Evolutionary conservation across 2,797 vertebrate genomes (phyloP).

Genomic region (Sebastes vulpes): DNA sequence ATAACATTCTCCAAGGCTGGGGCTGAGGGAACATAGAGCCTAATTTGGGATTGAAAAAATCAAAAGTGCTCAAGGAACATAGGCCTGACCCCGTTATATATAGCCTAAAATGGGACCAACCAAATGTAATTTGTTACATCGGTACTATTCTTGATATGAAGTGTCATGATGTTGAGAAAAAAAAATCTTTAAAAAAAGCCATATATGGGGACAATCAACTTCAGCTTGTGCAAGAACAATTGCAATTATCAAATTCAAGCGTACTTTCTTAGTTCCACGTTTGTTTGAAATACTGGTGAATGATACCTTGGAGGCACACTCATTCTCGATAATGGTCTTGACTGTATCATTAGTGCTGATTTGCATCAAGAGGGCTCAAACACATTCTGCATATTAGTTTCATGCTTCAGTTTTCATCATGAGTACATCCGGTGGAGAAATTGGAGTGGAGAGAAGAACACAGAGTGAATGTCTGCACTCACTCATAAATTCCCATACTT

Average conservation of each 20-base stretch:
- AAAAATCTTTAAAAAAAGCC: not conserved
- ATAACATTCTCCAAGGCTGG: not conserved
- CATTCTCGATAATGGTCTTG: constrained; percentile 21
- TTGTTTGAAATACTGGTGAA: not conserved
- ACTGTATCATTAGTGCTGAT: constrained; percentile 58
- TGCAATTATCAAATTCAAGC: not conserved
- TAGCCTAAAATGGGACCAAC: not conserved
- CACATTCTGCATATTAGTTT: constrained; percentile 18
- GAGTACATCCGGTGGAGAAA: constrained; percentile 15
- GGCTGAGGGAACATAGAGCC: too few species aligned
- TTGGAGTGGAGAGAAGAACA: constrained; percentile 3
- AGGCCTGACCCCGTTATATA: too few species aligned
- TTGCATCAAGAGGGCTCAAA: constrained; percentile 64
- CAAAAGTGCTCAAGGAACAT: too few species aligned
- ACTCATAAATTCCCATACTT: constrained; percentile 36
- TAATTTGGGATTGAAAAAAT: too few species aligned
- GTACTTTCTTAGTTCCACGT: not conserved
- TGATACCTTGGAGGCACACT: constrained; percentile 23
- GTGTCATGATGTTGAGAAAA: not conserved
- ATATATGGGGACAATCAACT: not conserved
- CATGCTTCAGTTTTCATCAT: constrained; percentile 40
- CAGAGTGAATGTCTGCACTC: constrained; percentile 42
- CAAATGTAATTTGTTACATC: not conserved
- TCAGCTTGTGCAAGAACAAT: not conserved
- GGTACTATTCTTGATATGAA: not conserved